Conservation (phyloP, 2,113 vertebrate species). For the Psophia crepitans region DNA sequence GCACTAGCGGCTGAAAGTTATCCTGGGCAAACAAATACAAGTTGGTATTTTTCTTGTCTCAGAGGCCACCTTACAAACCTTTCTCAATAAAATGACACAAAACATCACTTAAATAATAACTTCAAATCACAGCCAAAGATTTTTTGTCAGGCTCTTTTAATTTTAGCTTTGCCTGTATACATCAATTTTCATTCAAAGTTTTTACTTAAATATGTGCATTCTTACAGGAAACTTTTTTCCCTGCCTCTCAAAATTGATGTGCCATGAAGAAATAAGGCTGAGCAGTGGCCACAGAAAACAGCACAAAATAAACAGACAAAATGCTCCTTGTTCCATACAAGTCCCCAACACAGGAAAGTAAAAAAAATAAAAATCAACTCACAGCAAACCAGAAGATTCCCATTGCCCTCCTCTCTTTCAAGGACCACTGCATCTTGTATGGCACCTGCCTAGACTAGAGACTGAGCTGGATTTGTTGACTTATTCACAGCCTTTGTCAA, state of each 20-base stretch:
- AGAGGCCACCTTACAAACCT: not conserved
- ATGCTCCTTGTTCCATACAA: not conserved
- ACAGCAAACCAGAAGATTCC: not conserved
- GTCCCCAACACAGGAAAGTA: not conserved
- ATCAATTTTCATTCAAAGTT: not conserved
- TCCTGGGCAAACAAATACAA: not conserved
- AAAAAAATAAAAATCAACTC: not conserved
- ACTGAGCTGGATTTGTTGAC: not conserved
- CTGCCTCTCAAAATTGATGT: not conserved
- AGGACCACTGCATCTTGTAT: not conserved
- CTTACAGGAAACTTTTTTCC: not conserved
- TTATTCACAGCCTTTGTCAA: not conserved
- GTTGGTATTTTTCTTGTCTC: not conserved
- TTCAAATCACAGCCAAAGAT: not conserved
- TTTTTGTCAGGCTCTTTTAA: not conserved
- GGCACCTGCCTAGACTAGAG: no score
- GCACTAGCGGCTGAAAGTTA: not conserved
- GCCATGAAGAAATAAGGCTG: not conserved
- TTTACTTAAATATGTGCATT: not conserved
- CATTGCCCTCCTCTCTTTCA: not conserved
- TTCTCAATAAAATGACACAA: not conserved
- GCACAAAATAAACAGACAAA: not conserved
- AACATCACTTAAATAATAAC: not conserved
- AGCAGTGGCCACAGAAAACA: not conserved
- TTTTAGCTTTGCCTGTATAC: not conserved